A percentile compares a stretch with the other conserved stretches of the same genome.
Evolutionary conservation across 2,797 vertebrate genomes (phyloP).

Genomic region (Spondyliosoma cantharus): DNA sequence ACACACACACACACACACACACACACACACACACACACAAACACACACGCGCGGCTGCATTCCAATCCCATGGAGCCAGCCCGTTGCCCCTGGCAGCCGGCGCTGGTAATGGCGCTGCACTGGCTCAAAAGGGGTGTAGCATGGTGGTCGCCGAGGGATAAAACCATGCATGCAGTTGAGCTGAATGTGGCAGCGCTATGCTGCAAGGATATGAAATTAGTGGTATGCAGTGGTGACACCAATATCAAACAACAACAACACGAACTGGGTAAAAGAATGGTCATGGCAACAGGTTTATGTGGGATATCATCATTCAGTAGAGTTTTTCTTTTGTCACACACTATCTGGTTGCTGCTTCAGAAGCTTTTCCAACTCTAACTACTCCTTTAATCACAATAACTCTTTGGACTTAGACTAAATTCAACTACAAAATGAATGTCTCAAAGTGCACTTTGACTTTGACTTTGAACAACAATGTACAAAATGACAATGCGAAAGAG

Average conservation of each 20-base stretch:
- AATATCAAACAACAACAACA: slow-evolving; percentile 26
- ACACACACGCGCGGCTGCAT: slow-evolving; percentile 52
- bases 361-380: background rate
- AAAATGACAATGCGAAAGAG: background rate
- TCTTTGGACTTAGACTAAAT: background rate
- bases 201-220: slow-evolving; percentile 34
- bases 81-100: slow-evolving; percentile 75
- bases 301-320: slow-evolving; percentile 2
- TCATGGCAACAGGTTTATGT: background rate
- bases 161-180: slow-evolving; percentile 30
- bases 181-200: slow-evolving; percentile 33
- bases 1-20: too few relatives aligned
- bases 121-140: slow-evolving; percentile 54
- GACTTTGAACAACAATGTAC: background rate
- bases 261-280: background rate
- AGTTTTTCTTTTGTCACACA: background rate
- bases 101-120: slow-evolving; percentile 57
- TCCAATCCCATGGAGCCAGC: slow-evolving; percentile 67
- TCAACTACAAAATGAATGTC: background rate
- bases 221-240: slow-evolving; percentile 14
- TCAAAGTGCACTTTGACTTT: background rate
- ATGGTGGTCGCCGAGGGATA: slow-evolving; percentile 50
- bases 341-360: background rate
- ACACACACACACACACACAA: slow-evolving; percentile 35
- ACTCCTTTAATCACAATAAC: background rate